These are phyloP conservation scores for Nasonia longicornis DNA, from an alignment of 1,140 invertebrate genomes.

Conservation along the genomic window DNA sequence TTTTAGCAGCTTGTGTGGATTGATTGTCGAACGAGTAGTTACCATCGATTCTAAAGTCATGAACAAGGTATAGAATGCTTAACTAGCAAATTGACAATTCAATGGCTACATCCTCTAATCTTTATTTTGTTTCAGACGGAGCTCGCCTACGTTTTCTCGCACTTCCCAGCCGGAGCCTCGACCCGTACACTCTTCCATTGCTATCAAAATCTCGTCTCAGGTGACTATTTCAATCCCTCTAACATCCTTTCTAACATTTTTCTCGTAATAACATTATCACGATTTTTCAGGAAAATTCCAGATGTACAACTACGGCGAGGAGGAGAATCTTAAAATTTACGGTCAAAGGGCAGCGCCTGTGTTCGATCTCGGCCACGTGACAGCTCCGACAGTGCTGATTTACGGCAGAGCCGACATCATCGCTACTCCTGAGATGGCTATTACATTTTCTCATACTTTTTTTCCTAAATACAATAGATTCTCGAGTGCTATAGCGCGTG, in stretches of 20 bases:
- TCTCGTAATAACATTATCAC: background rate
- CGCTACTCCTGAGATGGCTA: constrained; percentile 53
- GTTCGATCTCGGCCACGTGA: constrained; percentile 71
- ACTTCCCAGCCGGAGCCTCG: constrained; percentile 76
- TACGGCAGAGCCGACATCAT: constrained; percentile 72
- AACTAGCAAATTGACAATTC: too few species aligned
- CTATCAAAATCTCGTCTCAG: constrained; percentile 74
- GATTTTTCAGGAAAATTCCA: constrained; percentile 39
- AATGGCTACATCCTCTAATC: too few species aligned
- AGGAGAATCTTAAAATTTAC: constrained; percentile 69
- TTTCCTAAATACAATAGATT: background rate
- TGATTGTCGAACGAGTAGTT: too few species aligned
- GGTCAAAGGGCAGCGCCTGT: constrained; percentile 67
- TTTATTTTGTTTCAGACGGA: too few species aligned
- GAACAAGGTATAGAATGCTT: too few species aligned
- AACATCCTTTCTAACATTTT: background rate
- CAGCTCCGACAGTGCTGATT: constrained; percentile 72
- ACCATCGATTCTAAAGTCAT: too few species aligned
- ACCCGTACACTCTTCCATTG: constrained; percentile 82
- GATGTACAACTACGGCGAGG: constrained; percentile 66
- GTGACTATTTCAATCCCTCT: constrained; percentile 52
- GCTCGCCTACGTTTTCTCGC: constrained; percentile 75
- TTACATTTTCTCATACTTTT: background rate
- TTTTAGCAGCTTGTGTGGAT: too few species aligned
- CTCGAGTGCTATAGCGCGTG: background rate